phyloP scores from a whole-genome alignment of 2,888 invertebrate genomes.

The Hyppa rectilinea region DNA sequence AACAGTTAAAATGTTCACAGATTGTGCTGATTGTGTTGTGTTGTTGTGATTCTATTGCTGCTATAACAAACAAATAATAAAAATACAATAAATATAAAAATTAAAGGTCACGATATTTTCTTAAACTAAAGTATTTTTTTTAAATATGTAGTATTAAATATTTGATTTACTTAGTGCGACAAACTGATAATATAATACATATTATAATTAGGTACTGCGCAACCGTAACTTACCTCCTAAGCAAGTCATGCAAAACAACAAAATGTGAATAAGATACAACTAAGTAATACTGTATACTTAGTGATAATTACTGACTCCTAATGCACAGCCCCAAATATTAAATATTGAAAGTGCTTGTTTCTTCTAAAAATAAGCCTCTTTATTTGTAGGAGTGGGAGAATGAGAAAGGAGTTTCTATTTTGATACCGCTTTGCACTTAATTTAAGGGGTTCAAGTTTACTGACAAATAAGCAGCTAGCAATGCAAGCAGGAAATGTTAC shows the following conservation, averaged over 20 bases:
- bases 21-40: no score
- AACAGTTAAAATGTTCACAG: no score
- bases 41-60: no score
- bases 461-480: background rate
- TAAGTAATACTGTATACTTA: rapidly evolving
- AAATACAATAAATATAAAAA: no score
- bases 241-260: slow-evolving; percentile 37
- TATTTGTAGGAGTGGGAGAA: background rate
- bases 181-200: no score
- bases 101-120: no score
- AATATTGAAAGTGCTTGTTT: background rate
- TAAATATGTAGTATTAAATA: no score
- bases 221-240: slow-evolving; percentile 42
- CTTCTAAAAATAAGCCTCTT: background rate
- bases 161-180: no score
- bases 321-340: background rate
- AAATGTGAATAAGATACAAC: background rate
- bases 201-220: no score
- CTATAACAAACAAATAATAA: no score
- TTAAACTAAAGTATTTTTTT: no score
- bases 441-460: background rate
- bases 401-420: background rate
- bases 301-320: background rate
- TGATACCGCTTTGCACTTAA: background rate
- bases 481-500: background rate